A percentile compares a stretch with the other conserved stretches of the same genome.
These are phyloP conservation scores for Himalopsyche japonica DNA, from an alignment of 2,888 invertebrate species.

Conservation along the genomic window DNA sequence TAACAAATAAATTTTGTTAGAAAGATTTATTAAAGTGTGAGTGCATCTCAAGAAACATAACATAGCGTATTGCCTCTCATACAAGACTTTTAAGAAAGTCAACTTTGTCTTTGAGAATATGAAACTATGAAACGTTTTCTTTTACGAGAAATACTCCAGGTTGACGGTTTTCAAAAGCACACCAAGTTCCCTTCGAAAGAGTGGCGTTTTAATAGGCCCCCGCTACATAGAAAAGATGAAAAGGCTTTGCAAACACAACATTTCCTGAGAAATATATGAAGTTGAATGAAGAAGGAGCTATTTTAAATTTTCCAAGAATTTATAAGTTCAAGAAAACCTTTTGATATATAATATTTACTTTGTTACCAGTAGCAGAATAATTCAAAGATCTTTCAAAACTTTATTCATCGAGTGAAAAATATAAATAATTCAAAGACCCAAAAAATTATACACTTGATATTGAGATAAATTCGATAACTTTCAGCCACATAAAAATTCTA, in stretches of 20 bases:
- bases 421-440: not conserved
- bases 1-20: no score
- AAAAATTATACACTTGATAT: not conserved
- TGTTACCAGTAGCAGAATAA: not conserved
- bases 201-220: conserved; percentile 9
- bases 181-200: conserved; percentile 1
- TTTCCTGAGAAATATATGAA: conserved; percentile 8
- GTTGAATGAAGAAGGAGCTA: conserved; percentile 6
- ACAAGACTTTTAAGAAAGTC: not conserved
- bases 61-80: not conserved
- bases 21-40: no score
- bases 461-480: not conserved
- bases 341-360: not conserved
- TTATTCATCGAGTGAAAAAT: not conserved
- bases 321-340: not conserved
- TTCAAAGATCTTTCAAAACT: not conserved
- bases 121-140: conserved; percentile 1
- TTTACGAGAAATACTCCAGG: not conserved
- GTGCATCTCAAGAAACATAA: not conserved
- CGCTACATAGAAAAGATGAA: not conserved
- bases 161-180: not conserved
- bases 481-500: not conserved
- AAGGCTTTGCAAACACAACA: conserved; percentile 2
- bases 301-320: conserved; percentile 1
- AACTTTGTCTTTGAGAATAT: not conserved